Evolutionary conservation across 2,888 invertebrate species (phyloP), one percentile per base, ranked within the genome.

Genomic region (Camptogramma bilineatum): DNA sequence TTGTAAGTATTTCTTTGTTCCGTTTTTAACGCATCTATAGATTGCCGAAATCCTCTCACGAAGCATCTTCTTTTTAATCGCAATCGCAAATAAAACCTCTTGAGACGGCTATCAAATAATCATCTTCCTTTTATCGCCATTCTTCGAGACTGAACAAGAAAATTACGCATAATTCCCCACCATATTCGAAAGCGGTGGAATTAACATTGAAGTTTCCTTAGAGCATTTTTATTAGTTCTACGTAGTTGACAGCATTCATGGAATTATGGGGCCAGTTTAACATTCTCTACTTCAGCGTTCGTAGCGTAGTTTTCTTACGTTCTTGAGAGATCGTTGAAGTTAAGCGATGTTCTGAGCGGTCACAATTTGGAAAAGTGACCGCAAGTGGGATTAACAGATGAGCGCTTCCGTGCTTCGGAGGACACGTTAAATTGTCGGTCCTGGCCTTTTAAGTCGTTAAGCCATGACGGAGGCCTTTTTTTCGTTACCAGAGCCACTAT

Each of bases 161-260:
- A 77, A 77, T 79, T 74, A 76, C 73, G 69, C 72, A 77, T 73
- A 78, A 76, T 73, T 59, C 66, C 55, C 60, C 56, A 53, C 57
- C 66, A 68, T 75, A 74, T 73, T 70, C 78, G 61, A 68, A 64
- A 69, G 57, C 64, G 53, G 50, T 62, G 78, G 82, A 81, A 85
- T 81, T 77, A 77, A 79, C 80, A 81, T 81, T 77, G 69, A 57
- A 77, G 73, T 76, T 73, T 73, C 73, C 74, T 77, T 64, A 62
- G 67, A 70, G 67, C 58, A 71, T 82, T 81, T 50, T 82, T 85
- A 83, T 82, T 84, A 79, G 76, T 77, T 76, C 70, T 56, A 74
- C 75, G 77, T 79, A 79, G 75, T 72, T 52, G 48, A 21, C 21
- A 54, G 13, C n/a, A 21, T 9, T 10, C 44, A 52, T 47, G 18